phyloP scores from a whole-genome alignment of 2,113 vertebrate genomes.

The Cyprinodon variegatus region DNA sequence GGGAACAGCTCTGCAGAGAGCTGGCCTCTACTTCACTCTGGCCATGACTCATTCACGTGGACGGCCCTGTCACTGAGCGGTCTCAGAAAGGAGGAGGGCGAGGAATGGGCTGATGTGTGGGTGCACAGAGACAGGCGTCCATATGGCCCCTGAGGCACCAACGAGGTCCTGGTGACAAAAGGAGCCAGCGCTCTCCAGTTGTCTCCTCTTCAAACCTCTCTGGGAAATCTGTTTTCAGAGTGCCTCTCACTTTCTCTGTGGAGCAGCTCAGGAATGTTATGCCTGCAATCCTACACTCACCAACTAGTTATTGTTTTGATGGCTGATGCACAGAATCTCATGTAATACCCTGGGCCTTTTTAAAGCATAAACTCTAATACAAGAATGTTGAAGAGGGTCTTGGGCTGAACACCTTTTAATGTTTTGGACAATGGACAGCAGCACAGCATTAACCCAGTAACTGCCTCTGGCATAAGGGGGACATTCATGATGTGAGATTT shows the following conservation, averaged over 20 bases:
- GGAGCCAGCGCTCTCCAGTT: constrained; percentile 51
- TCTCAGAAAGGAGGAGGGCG: constrained; percentile 29
- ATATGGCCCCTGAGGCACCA: constrained; percentile 64
- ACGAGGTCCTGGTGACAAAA: constrained; percentile 61
- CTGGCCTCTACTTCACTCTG: constrained; percentile 67
- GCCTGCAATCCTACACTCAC: constrained; percentile 24
- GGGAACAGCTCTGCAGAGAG: constrained; percentile 53
- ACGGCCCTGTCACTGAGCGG: constrained; percentile 52
- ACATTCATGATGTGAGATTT: constrained; percentile 51
- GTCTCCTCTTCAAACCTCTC: constrained; percentile 51
- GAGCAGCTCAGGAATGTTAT: constrained; percentile 63
- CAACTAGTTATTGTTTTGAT: constrained; percentile 45
- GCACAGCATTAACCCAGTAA: constrained; percentile 22
- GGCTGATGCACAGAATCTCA: constrained; percentile 41
- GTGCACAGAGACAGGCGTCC: constrained; percentile 65
- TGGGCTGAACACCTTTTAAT: constrained; percentile 7
- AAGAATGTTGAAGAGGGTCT: constrained; percentile 11
- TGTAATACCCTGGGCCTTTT: constrained; percentile 9
- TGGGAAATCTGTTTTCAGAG: constrained; percentile 56
- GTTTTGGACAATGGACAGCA: constrained; percentile 17
- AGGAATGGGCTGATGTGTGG: constrained; percentile 65
- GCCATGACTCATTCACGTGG: constrained; percentile 68
- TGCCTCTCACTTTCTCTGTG: constrained; percentile 63
- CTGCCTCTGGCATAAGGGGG: neutral
- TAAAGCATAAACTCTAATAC: constrained; percentile 11